Evolutionary conservation across 1,140 invertebrate genomes (phyloP).

Genomic region (Homalodisca vitripennis): DNA sequence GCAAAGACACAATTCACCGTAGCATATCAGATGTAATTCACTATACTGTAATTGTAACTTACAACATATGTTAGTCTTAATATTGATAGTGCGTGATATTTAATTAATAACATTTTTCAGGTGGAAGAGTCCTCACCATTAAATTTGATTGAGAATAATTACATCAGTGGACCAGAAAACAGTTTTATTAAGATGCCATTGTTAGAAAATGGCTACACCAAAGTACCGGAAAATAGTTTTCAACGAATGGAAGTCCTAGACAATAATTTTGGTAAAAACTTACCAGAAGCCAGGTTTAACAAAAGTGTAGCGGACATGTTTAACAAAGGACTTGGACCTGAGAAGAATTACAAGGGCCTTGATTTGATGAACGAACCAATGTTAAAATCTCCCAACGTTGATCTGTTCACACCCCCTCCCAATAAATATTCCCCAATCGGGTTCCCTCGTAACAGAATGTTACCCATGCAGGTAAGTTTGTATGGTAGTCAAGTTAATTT

Average conservation of each 20-base stretch:
- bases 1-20: too few species aligned
- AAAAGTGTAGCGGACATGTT: background rate
- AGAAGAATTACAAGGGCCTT: conserved; percentile 1
- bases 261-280: conserved; percentile 17
- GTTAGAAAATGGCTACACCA: background rate
- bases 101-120: too few species aligned
- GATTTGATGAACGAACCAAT: background rate
- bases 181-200: conserved; percentile 3
- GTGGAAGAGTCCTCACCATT: background rate
- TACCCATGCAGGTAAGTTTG: background rate
- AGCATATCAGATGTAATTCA: too few species aligned
- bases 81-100: too few species aligned
- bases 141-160: background rate
- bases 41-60: too few species aligned
- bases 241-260: background rate
- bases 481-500: too few species aligned
- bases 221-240: conserved; percentile 1
- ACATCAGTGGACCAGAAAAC: background rate
- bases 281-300: background rate
- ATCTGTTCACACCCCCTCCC: conserved; percentile 5
- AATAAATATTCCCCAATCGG: conserved; percentile 26
- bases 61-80: too few species aligned
- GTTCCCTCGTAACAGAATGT: conserved; percentile 15
- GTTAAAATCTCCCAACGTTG: conserved; percentile 7
- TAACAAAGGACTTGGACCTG: background rate